Base-by-base conservation (phyloP, 2,888 invertebrate genomes). In the Eucera pruinosa region DNA sequence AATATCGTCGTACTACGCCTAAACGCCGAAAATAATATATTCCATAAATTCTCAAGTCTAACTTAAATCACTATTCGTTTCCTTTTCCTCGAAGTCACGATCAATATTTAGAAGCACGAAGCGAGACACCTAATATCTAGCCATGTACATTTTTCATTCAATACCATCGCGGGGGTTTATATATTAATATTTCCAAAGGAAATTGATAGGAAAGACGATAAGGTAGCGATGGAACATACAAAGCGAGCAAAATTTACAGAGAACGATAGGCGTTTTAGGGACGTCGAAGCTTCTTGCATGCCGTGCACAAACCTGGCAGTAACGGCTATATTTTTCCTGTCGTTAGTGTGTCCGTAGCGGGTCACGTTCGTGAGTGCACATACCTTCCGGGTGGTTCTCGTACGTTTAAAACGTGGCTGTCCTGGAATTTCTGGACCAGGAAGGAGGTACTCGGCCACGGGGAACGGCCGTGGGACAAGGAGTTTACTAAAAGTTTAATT, bases 401-500 rank as follows among this genome's bases (percentile, higher is more conserved):
- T 50, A 33, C 54, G 60, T 48, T 48, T 27, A 27, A 54, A 73
- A 48, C 52, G 41, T 50, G 62, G 39, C 11, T 30, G 52, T 50
- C 13, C 3, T 23, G 36, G 66, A 73, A 76, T 73, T 66, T 73
- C 33, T 33, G 20, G 23, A 4, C 30, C 20, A 25, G 50, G 30
- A 50, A 41, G 58, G 0, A 45, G 43, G 9, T 25, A 33, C 27
- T 50, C 15, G 39, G 30, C 4, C 23, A 33, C 1, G 33, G 25
- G 30, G 11, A 52, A 45, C 55, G 54, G 55, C 48, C 55, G 30
- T 48, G 61, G 41, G 70, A 55, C 72, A 75, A 72, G 72, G 47
- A 60, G 65, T 65, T 72, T 23, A 52, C 41, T 72, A 54, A 75
- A 74, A 75, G 58, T 75, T 75, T 75, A 65, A 75, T 75, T 75